phyloP scores from a whole-genome alignment of 2,888 invertebrate genomes.

The Halocaridina rubra region DNA sequence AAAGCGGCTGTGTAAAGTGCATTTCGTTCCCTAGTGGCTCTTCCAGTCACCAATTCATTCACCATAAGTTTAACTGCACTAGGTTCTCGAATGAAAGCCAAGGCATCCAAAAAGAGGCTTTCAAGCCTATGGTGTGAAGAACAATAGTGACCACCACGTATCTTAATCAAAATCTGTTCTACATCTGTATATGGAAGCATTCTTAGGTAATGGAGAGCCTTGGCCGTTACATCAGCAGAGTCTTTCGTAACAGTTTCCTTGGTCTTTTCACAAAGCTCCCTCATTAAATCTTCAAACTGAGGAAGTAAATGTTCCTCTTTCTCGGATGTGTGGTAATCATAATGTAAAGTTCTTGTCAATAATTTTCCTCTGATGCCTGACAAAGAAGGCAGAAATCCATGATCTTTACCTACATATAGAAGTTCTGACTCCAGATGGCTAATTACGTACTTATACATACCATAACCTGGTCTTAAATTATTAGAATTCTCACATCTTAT shows the following conservation, averaged over 20 bases:
- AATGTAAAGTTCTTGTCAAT: not conserved
- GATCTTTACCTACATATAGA: not conserved
- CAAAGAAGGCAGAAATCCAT: not conserved
- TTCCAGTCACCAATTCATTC: constrained; percentile 19
- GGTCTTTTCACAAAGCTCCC: constrained; percentile 23
- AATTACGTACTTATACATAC: constrained; percentile 30
- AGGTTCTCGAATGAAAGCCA: constrained; percentile 37
- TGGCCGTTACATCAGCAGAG: not conserved
- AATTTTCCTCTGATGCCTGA: not conserved
- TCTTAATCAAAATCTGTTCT: not conserved
- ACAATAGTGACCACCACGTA: constrained; percentile 17
- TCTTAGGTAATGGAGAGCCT: constrained; percentile 10
- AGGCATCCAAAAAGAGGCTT: constrained; percentile 24
- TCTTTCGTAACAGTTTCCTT: constrained; percentile 1
- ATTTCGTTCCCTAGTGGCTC: constrained; percentile 2
- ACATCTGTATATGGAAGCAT: constrained; percentile 10
- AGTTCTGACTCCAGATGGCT: constrained; percentile 32
- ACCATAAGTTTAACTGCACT: constrained; percentile 36
- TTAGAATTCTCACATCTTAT: constrained; percentile 37
- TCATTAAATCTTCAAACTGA: constrained; percentile 14
- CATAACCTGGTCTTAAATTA: constrained; percentile 11
- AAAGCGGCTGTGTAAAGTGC: constrained; percentile 37
- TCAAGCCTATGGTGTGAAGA: constrained; percentile 2
- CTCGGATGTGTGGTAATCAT: not conserved
- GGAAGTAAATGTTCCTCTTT: constrained; percentile 20